Percentiles rank a stretch among this genome's conserved stretches.
phyloP scores from a whole-genome alignment of 2,113 vertebrate species.

The Aphelocoma coerulescens region DNA sequence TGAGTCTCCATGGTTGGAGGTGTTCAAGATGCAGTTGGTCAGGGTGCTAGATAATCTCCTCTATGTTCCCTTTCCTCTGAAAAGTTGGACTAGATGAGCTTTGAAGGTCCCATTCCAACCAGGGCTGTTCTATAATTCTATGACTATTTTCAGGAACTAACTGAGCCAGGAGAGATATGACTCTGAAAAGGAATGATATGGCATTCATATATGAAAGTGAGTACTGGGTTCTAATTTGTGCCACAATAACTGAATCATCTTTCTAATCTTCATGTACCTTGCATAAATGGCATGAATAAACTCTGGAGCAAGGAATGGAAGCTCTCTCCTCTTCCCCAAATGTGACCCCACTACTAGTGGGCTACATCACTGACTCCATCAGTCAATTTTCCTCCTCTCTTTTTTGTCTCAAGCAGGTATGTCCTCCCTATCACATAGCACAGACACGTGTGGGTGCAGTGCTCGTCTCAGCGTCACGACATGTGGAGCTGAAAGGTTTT shows the following conservation, averaged over 20 bases:
- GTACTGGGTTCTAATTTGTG: neutral
- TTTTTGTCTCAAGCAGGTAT: neutral
- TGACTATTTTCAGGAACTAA: neutral
- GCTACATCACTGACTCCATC: neutral
- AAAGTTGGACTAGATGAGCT: neutral
- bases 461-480: neutral
- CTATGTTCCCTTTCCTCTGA: neutral
- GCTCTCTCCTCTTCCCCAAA: neutral
- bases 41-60: neutral
- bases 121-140: neutral
- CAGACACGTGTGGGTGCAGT: neutral
- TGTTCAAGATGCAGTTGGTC: neutral
- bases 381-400: neutral
- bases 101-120: neutral
- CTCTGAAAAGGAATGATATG: neutral
- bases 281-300: neutral
- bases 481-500: neutral
- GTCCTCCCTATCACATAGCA: neutral
- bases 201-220: neutral
- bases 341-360: neutral
- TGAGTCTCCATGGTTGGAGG: neutral
- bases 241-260: neutral
- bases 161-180: neutral
- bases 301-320: neutral
- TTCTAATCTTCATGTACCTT: neutral